phyloP scores from a whole-genome alignment of 2,888 invertebrate genomes.

The Melieria crassipennis region DNA sequence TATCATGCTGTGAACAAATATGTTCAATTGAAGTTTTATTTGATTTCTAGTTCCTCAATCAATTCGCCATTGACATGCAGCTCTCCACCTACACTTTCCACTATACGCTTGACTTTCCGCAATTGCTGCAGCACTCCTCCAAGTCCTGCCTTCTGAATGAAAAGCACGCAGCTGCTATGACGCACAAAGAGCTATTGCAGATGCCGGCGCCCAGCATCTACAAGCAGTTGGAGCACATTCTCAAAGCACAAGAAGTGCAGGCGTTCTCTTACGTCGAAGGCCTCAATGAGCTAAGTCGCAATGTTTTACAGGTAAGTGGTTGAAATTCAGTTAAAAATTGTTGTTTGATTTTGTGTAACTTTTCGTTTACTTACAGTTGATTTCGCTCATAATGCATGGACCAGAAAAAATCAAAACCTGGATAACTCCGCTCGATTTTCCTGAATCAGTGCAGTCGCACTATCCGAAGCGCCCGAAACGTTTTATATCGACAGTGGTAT shows the following conservation, averaged over 20 bases:
- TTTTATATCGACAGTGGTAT: slow-evolving; percentile 53
- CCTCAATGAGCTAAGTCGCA: slow-evolving; percentile 78
- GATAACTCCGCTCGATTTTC: slow-evolving; percentile 59
- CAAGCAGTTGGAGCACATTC: slow-evolving; percentile 74
- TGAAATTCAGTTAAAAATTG: slow-evolving; percentile 5
- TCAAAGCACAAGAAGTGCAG: slow-evolving; percentile 68
- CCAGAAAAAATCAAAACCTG: slow-evolving; percentile 58
- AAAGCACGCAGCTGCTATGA: slow-evolving; percentile 70
- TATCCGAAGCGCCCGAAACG: slow-evolving; percentile 54
- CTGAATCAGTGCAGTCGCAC: slow-evolving; percentile 53
- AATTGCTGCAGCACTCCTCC: slow-evolving; percentile 65
- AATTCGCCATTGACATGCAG: slow-evolving; percentile 80
- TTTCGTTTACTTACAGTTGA: slow-evolving; percentile 46
- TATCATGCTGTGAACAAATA: too few species aligned
- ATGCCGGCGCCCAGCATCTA: slow-evolving; percentile 72
- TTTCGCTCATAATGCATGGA: slow-evolving; percentile 59
- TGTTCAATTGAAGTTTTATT: slow-evolving; percentile 1
- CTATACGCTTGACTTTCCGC: slow-evolving; percentile 89
- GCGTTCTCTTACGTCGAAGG: slow-evolving; percentile 78
- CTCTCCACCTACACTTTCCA: slow-evolving; percentile 77
- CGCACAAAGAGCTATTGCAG: slow-evolving; percentile 67
- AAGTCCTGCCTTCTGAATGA: slow-evolving; percentile 62
- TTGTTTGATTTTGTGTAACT: background rate
- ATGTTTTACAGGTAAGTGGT: slow-evolving; percentile 76
- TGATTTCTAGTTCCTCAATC: slow-evolving; percentile 72